phyloP scores from a whole-genome alignment of 2,797 vertebrate species.

The Ctenosaura bakeri region DNA sequence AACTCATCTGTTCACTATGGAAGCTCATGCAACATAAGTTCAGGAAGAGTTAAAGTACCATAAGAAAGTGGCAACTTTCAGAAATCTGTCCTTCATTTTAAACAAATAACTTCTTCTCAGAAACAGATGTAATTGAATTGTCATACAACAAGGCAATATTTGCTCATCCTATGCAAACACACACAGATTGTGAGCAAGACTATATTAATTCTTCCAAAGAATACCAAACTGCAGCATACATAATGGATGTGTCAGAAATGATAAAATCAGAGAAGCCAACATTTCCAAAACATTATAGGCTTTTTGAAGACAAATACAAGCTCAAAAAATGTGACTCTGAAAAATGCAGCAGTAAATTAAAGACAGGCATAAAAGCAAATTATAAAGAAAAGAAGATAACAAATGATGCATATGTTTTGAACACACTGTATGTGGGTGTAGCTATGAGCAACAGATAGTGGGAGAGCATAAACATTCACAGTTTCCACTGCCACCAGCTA shows the following conservation, averaged over 20 bases:
- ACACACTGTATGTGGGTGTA: constrained; percentile 34
- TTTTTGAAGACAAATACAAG: constrained; percentile 66
- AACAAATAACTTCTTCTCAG: constrained; percentile 66
- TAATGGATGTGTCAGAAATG: constrained; percentile 73
- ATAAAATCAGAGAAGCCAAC: constrained; percentile 74
- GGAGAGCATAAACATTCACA: constrained; percentile 49
- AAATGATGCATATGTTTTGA: constrained; percentile 50
- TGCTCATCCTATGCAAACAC: constrained; percentile 75
- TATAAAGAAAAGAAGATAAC: constrained; percentile 30
- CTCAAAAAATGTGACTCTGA: constrained; percentile 53
- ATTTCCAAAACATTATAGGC: constrained; percentile 62
- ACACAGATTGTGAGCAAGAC: constrained; percentile 67
- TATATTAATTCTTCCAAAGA: constrained; percentile 78
- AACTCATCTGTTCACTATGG: constrained; percentile 15
- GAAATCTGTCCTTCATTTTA: constrained; percentile 59
- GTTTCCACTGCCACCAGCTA: constrained; percentile 19
- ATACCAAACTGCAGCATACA: constrained; percentile 67
- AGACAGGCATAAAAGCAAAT: constrained; percentile 68
- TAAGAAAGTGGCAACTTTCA: constrained; percentile 57
- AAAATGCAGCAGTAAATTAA: constrained; percentile 57
- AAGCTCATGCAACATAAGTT: constrained; percentile 40
- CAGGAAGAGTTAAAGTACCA: constrained; percentile 45
- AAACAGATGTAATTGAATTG: constrained; percentile 75
- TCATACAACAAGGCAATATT: constrained; percentile 74
- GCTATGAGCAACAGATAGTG: constrained; percentile 14